Evolutionary conservation across 2,888 invertebrate species (phyloP), one percentile per base, ranked within the genome.

Genomic region (Pterobdella sp.): DNA sequence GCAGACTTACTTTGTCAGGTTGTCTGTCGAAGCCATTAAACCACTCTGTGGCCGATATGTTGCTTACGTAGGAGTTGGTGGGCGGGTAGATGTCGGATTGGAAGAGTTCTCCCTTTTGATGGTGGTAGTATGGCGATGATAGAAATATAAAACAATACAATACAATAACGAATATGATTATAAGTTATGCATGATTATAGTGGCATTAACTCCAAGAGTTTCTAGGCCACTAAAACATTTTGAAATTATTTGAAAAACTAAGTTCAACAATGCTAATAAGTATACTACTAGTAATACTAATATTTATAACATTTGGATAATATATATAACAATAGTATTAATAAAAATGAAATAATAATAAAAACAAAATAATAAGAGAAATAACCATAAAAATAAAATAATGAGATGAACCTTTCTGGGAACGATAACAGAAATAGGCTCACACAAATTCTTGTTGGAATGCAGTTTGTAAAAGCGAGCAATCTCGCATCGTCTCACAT

Each of bases 71-170:
- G 72, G 93, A 93, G 31, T 92, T 86, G 10, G 96, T 95, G 82
- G 95, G 94, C 0, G 96, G 96, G 85, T 94, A 97, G 77, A 97
- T 87, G 86, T 96, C 96, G 84, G 94, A 94, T 86, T 96, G 95
- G 87, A 96, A 96, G 80, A 93, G 88, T 85, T 94, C 94, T 76
- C 94, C 94, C 88, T 89, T 81, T 49, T 81, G 82, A 74, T 7
- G 31, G n/a, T 29, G 35, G 35, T 7, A 29, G 35, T 29, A n/a
- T 63, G n/a, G 63, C n/a, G 31, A 26, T 63, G n/a, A 10, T 63
- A 14, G 49, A 14, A 14, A 14, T 42, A 42, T 42, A 49, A 49
- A 49, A 49, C 52, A 18, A 49, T 49, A 18, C n/a, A n/a, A n/a
- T n/a, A n/a, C n/a, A n/a, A n/a, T n/a, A n/a, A n/a, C n/a, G n/a